Percentiles rank a stretch among this genome's conserved stretches.
These are phyloP conservation scores for Camelus dromedarius DNA, from an alignment of 2,113 vertebrate genomes.

Conservation along the genomic window DNA sequence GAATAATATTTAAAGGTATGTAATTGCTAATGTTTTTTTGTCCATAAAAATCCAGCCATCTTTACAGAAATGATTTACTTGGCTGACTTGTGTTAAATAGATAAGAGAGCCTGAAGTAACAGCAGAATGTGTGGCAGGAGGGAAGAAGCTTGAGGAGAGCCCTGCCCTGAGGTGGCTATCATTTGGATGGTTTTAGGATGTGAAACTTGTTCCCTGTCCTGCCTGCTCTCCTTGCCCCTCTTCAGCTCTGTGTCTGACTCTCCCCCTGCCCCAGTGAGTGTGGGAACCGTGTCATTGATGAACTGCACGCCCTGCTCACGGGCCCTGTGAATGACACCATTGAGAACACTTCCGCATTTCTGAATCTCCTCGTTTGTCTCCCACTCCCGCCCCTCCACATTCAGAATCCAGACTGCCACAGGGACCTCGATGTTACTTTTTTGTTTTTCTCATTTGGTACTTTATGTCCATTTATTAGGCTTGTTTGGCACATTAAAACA, in stretches of 20 bases:
- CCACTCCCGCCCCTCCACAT: neutral
- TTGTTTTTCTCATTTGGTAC: neutral
- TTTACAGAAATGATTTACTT: neutral
- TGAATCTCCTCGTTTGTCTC: conserved; percentile 24
- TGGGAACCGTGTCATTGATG: conserved; percentile 37
- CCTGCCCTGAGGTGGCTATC: neutral
- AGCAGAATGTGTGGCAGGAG: neutral
- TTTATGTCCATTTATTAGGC: conserved; percentile 1
- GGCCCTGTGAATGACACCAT: conserved; percentile 55
- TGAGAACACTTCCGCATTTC: neutral
- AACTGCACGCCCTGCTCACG: neutral
- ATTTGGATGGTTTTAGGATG: neutral
- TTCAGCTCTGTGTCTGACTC: neutral
- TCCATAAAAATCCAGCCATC: neutral
- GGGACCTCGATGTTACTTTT: neutral
- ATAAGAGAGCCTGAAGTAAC: neutral
- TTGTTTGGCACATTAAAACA: neutral
- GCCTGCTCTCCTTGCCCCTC: neutral
- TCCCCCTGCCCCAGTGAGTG: neutral
- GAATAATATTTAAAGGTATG: neutral
- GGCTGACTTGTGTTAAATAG: neutral
- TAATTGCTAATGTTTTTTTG: neutral
- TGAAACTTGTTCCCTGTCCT: neutral
- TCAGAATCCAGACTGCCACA: conserved; percentile 23
- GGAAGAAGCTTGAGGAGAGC: neutral